Evolutionary conservation across 2,888 invertebrate genomes (phyloP).

Genomic region (Aproaerema taeniolella): DNA sequence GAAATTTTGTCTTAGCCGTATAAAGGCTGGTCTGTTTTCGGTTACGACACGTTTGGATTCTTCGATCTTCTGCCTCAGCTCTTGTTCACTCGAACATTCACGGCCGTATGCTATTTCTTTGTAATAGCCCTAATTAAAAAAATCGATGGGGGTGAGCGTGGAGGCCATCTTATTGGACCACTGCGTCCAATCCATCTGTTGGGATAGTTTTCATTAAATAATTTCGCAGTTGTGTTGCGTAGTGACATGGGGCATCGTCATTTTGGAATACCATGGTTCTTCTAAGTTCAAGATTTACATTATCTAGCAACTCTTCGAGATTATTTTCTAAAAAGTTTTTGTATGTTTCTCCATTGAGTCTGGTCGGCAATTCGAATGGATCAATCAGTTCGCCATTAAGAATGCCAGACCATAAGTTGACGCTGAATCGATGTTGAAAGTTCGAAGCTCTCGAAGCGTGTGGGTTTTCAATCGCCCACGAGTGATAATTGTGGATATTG

Average conservation of each 20-base stretch:
- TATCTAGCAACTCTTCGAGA: constrained; percentile 7
- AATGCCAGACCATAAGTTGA: constrained; percentile 8
- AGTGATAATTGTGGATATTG: constrained; percentile 27
- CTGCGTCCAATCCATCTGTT: too few species aligned
- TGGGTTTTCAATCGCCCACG: constrained; percentile 22
- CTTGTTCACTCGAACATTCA: too few species aligned
- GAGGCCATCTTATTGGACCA: too few species aligned
- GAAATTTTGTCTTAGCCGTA: too few species aligned
- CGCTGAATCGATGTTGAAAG: constrained; percentile 14
- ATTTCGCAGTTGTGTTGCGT: too few species aligned
- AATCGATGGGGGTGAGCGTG: too few species aligned
- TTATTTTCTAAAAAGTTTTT: constrained; percentile 12
- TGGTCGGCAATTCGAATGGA: constrained; percentile 12
- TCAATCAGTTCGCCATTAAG: constrained; percentile 6
- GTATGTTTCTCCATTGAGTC: constrained; percentile 14
- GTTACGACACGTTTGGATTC: too few species aligned
- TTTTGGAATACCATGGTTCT: constrained; percentile 14
- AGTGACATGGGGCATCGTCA: constrained; percentile 16
- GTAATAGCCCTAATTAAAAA: too few species aligned
- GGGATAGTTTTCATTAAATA: too few species aligned
- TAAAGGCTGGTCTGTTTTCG: too few species aligned
- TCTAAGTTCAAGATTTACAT: constrained; percentile 11
- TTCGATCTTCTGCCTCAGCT: too few species aligned
- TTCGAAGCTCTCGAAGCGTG: constrained; percentile 15
- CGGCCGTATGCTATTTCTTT: too few species aligned